Conservation (phyloP, 2,888 invertebrate species). For the Agrilus cyanescens region DNA sequence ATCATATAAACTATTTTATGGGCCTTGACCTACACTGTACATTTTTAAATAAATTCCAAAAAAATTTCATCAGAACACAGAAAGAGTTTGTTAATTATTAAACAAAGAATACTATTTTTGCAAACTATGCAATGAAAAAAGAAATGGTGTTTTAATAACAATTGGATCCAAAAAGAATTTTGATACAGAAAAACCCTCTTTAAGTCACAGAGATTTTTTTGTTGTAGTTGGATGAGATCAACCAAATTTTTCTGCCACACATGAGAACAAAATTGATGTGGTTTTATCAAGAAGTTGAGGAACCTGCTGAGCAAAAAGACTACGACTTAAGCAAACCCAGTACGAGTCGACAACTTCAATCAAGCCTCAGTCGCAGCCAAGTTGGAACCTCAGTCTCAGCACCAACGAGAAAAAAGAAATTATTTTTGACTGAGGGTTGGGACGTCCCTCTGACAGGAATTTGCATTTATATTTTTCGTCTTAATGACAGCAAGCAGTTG, state of each 20-base stretch:
- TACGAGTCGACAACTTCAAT: constrained; percentile 26
- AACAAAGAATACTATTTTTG: no score
- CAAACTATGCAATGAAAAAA: no score
- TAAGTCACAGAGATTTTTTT: constrained; percentile 3
- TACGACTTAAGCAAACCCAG: constrained; percentile 26
- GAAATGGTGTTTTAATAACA: no score
- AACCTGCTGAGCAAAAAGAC: constrained; percentile 37
- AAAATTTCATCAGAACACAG: no score
- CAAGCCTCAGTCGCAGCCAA: constrained; percentile 30
- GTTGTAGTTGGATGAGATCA: constrained; percentile 71
- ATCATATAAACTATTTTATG: no score
- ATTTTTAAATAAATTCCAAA: no score
- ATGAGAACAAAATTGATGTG: constrained; percentile 76
- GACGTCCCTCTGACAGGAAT: constrained; percentile 68
- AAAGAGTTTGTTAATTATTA: no score
- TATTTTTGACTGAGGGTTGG: constrained; percentile 79
- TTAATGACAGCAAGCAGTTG: constrained; percentile 70
- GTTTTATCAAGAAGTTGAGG: constrained; percentile 81
- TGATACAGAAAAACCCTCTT: no score
- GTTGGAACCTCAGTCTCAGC: constrained; percentile 22
- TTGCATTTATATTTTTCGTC: constrained; percentile 76
- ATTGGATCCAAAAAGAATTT: no score
- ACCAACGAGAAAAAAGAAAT: constrained; percentile 52
- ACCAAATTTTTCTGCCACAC: constrained; percentile 73
- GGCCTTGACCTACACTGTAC: no score